Percentiles rank a stretch among this genome's conserved stretches.
These are phyloP conservation scores for Sisor rabdophorus DNA, from an alignment of 2,113 vertebrate genomes.

Conservation along the genomic window DNA sequence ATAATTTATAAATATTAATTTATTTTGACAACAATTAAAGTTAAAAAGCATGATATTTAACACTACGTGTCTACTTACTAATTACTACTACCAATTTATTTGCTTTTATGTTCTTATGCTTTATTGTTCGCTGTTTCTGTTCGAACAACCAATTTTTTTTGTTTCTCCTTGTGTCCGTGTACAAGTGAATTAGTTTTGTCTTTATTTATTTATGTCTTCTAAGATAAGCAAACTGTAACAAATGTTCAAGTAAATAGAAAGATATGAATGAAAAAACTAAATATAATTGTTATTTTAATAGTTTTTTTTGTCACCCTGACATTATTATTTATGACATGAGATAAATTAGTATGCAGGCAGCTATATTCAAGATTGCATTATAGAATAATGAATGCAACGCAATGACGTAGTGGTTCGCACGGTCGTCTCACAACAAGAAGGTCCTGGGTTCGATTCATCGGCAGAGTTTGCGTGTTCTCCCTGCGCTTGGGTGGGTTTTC, in stretches of 20 bases:
- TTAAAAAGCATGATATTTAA: too few relatives aligned
- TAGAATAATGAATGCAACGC: not conserved
- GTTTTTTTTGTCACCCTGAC: not conserved
- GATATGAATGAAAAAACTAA: not conserved
- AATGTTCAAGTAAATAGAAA: not conserved
- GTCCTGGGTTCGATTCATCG: too few relatives aligned
- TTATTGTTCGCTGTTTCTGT: not conserved
- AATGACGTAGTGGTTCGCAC: too few relatives aligned
- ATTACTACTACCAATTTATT: not conserved
- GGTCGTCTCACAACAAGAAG: too few relatives aligned
- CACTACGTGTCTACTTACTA: not conserved
- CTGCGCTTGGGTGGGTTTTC: too few relatives aligned
- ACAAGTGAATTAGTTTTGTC: not conserved
- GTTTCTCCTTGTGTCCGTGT: not conserved
- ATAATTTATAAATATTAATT: constrained; percentile 17
- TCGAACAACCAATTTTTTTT: not conserved
- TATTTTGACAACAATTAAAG: too few relatives aligned
- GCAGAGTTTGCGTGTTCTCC: too few relatives aligned
- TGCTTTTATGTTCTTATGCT: not conserved
- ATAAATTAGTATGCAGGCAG: not conserved
- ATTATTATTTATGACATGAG: not conserved
- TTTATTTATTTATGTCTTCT: not conserved
- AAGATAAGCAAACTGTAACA: not conserved
- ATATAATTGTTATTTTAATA: not conserved
- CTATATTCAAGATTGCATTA: not conserved